phyloP scores from a whole-genome alignment of 2,113 vertebrate species.

The Chiloscyllium plagiosum region DNA sequence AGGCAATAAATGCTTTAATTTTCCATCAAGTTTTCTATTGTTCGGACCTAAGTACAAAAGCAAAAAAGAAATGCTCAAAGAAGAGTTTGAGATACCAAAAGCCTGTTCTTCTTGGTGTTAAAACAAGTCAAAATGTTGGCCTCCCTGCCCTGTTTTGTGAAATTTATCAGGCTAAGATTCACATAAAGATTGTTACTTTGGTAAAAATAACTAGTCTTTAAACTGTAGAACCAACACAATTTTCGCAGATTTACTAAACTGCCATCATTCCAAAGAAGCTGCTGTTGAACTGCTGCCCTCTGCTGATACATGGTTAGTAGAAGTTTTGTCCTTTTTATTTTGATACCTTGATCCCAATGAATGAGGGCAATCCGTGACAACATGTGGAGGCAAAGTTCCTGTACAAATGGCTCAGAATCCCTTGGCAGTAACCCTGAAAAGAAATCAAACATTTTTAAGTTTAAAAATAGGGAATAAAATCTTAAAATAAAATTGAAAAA shows the following conservation, averaged over 20 bases:
- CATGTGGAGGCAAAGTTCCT: conserved; percentile 49
- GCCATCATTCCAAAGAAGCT: not conserved
- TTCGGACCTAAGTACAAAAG: not conserved
- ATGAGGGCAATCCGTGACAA: conserved; percentile 51
- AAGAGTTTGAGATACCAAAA: not conserved
- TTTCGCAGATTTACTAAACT: not conserved
- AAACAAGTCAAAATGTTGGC: not conserved
- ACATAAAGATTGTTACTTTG: not conserved
- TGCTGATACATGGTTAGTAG: not conserved
- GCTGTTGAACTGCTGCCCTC: conserved; percentile 50
- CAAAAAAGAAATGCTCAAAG: not conserved
- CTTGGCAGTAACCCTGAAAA: conserved; percentile 40
- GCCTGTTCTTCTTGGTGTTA: not conserved
- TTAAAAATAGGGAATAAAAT: not conserved
- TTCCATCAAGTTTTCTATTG: not conserved
- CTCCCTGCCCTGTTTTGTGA: not conserved
- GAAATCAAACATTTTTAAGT: conserved; percentile 5
- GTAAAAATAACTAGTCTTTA: not conserved
- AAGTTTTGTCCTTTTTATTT: not conserved
- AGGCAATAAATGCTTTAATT: not conserved
- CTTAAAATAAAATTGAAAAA: not conserved
- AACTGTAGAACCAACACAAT: not conserved
- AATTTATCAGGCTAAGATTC: not conserved
- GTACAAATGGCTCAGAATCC: conserved; percentile 49
- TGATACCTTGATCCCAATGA: conserved; percentile 64